Evolutionary conservation across 1,140 invertebrate species (phyloP).

Genomic region (Diprion similis): DNA sequence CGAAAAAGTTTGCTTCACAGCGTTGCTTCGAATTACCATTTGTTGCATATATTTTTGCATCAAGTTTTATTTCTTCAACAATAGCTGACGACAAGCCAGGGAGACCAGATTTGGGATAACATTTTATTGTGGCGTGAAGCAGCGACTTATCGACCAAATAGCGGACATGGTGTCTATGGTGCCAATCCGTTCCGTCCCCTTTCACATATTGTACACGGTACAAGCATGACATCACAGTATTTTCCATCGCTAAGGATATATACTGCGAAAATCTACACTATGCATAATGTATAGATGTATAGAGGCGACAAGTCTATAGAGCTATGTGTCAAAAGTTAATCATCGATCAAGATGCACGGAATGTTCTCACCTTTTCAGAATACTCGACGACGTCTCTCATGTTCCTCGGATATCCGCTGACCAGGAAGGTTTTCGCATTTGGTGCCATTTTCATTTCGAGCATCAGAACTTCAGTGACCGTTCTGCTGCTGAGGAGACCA

Average conservation of each 20-base stretch:
- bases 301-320: too few species aligned
- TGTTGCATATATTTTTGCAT: too few species aligned
- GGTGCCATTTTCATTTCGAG: slow-evolving; percentile 93
- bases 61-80: too few species aligned
- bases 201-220: not conserved
- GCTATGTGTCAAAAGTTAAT: too few species aligned
- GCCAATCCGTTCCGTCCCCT: not conserved
- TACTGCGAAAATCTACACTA: too few species aligned
- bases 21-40: too few species aligned
- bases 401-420: slow-evolving; percentile 94
- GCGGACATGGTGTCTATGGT: not conserved
- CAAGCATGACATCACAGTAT: not conserved
- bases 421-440: slow-evolving; percentile 89
- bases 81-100: too few species aligned
- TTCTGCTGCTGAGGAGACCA: slow-evolving; percentile 81
- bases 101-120: not conserved
- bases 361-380: slow-evolving; percentile 77
- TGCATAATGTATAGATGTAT: too few species aligned
- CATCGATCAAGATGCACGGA: too few species aligned
- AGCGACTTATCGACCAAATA: not conserved
- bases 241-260: not conserved
- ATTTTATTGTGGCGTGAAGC: not conserved
- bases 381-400: slow-evolving; percentile 92
- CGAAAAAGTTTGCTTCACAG: too few species aligned
- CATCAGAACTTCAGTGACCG: slow-evolving; percentile 88